A percentile compares a stretch with the other conserved stretches of the same genome.
Conservation (phyloP, 1,140 invertebrate genomes). For the Tribolium castaneum region DNA sequence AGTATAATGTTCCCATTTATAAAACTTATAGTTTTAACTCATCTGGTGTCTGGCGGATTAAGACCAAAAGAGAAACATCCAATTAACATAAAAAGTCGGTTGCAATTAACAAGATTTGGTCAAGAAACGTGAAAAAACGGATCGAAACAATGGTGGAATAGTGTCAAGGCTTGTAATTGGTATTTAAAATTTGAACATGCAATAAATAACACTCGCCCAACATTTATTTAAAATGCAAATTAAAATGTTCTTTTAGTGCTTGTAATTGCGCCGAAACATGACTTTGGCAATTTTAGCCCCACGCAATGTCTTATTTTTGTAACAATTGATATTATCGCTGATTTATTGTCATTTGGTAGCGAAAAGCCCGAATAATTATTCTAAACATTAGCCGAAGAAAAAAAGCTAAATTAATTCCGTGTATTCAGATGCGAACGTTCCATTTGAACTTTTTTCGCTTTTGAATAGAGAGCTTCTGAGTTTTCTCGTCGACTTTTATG, state of each 20-base stretch:
- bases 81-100: neutral
- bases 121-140: neutral
- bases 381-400: neutral
- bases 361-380: slow-evolving; percentile 20
- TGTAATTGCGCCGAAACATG: slow-evolving; percentile 20
- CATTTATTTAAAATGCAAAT: slow-evolving; percentile 37
- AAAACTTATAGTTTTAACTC: neutral
- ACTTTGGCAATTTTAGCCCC: neutral
- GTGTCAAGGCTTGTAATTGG: neutral
- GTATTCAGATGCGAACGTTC: slow-evolving; percentile 56
- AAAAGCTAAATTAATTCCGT: slow-evolving; percentile 38
- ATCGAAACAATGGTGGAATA: neutral
- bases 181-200: slow-evolving; percentile 2
- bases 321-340: neutral
- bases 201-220: slow-evolving; percentile 18
- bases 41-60: neutral
- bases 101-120: neutral
- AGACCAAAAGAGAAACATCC: neutral
- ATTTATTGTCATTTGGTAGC: neutral
- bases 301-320: neutral
- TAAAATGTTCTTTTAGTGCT: slow-evolving; percentile 43
- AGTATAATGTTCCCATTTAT: neutral
- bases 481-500: slow-evolving; percentile 64
- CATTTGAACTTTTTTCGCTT: slow-evolving; percentile 57
- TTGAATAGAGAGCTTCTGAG: slow-evolving; percentile 60